A percentile compares a stretch with the other conserved stretches of the same genome.
Conservation (phyloP, 2,113 vertebrate genomes). For the Heliornis fulica region DNA sequence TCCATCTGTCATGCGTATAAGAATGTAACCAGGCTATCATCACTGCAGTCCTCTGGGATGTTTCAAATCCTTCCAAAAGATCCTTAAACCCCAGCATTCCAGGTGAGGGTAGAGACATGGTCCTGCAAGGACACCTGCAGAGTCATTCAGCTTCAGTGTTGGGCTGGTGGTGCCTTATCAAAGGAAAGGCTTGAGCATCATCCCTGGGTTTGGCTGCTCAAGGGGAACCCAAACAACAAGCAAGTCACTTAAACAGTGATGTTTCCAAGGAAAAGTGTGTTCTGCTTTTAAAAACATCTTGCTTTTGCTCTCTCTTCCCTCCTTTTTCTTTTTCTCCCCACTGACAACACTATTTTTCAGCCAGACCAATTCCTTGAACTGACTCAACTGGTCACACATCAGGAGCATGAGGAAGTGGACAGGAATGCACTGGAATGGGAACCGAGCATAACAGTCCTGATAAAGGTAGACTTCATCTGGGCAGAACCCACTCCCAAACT, state of each 20-base stretch:
- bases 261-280: background rate
- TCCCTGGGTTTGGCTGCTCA: background rate
- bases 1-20: background rate
- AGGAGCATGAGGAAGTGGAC: background rate
- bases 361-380: background rate
- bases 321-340: too few relatives aligned
- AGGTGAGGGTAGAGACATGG: background rate
- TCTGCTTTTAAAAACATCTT: background rate
- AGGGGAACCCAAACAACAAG: background rate
- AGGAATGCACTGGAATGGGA: background rate
- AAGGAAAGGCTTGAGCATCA: background rate
- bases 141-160: background rate
- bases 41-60: background rate
- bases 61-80: background rate
- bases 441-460: background rate
- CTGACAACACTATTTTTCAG: background rate
- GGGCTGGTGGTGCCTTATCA: background rate
- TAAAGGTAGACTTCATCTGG: background rate
- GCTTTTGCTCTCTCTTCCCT: background rate
- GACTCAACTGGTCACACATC: background rate
- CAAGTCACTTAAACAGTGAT: background rate
- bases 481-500: background rate
- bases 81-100: background rate
- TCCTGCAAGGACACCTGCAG: background rate
- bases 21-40: background rate